Percentiles rank a stretch among this genome's conserved stretches.
phyloP scores from a whole-genome alignment of 2,797 vertebrate species.

The Pelobates cultripes region DNA sequence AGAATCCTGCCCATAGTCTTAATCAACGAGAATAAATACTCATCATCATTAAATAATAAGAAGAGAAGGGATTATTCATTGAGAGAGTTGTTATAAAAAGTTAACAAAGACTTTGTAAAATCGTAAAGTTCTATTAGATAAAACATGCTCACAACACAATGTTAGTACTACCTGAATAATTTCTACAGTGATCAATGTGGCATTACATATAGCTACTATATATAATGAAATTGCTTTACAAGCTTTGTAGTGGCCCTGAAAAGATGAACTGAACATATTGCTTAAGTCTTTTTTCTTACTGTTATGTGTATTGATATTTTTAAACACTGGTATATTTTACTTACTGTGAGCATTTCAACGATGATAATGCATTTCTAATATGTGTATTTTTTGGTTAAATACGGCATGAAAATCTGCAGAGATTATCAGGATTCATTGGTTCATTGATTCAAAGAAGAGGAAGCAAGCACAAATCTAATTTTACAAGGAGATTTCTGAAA shows the following conservation, averaged over 20 bases:
- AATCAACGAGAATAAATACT: too few species aligned
- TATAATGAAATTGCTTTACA: not conserved
- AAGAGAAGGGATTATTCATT: too few species aligned
- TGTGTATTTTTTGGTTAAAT: slow-evolving; percentile 70
- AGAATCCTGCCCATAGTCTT: too few species aligned
- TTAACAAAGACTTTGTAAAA: too few species aligned
- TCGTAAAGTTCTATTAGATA: too few species aligned
- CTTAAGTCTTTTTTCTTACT: slow-evolving; percentile 29
- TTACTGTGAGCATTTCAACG: slow-evolving; percentile 63
- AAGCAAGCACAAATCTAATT: slow-evolving; percentile 72
- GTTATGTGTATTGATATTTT: slow-evolving; percentile 63
- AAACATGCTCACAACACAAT: too few species aligned
- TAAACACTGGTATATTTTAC: slow-evolving; percentile 60
- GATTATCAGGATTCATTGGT: slow-evolving; percentile 60
- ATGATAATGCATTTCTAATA: slow-evolving; percentile 72
- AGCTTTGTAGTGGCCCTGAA: slow-evolving; percentile 15
- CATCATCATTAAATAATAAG: too few species aligned
- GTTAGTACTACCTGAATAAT: too few species aligned
- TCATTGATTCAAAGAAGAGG: slow-evolving; percentile 66
- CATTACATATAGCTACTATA: slow-evolving; percentile 11
- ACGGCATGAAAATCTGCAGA: slow-evolving; percentile 65
- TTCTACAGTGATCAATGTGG: not conserved
- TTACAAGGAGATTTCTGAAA: slow-evolving; percentile 72
- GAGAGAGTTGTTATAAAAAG: too few species aligned
- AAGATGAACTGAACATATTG: slow-evolving; percentile 26